Conservation (phyloP, 2,113 vertebrate species). For the Petrocephalus microphthalmus region DNA sequence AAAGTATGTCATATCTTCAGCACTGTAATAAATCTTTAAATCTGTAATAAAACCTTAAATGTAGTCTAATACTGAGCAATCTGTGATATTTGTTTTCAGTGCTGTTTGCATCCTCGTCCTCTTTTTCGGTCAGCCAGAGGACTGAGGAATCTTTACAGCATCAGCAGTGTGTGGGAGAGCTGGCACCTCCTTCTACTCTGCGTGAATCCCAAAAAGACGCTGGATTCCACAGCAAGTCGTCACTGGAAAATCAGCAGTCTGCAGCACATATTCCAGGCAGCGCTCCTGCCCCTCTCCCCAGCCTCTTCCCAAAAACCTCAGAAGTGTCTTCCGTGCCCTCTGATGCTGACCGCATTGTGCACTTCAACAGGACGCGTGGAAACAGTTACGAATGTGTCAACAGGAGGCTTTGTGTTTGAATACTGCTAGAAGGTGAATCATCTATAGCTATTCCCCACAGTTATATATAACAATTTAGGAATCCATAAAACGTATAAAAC, state of each 20-base stretch:
- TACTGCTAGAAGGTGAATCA: not conserved
- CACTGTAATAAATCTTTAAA: not conserved
- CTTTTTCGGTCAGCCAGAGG: not conserved
- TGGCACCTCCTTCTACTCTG: not conserved
- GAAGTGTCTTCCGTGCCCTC: not conserved
- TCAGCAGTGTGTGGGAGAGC: not conserved
- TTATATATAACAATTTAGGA: not conserved
- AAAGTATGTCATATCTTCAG: not conserved
- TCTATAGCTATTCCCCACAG: not conserved
- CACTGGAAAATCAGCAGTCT: not conserved
- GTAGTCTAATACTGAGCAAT: not conserved
- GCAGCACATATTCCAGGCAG: not conserved
- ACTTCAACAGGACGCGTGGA: not conserved
- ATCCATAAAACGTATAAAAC: not conserved
- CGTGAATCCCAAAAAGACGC: not conserved
- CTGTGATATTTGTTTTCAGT: not conserved
- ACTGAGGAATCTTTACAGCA: not conserved
- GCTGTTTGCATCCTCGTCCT: not conserved
- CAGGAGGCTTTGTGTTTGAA: not conserved
- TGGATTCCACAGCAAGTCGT: not conserved
- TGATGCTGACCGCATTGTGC: not conserved
- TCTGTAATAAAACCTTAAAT: no score
- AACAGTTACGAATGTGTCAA: not conserved
- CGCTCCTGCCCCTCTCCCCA: not conserved
- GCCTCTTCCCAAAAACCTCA: not conserved